Evolutionary conservation across 2,888 invertebrate genomes (phyloP).

Genomic region (Diaperis boleti): DNA sequence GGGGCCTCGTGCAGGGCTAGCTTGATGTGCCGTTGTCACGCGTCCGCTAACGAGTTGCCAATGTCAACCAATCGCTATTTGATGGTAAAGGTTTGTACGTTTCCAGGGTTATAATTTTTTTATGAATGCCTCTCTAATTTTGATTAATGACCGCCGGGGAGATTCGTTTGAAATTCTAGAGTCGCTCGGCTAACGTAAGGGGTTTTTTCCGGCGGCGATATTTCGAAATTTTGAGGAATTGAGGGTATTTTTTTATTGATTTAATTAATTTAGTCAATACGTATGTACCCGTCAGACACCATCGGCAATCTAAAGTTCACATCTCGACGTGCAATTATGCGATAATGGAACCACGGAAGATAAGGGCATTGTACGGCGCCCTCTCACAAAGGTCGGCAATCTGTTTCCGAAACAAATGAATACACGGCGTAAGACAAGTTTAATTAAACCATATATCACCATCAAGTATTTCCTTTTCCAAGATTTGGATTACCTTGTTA

Average conservation of each 20-base stretch:
- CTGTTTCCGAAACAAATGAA: conserved; percentile 66
- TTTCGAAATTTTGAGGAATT: conserved; percentile 11
- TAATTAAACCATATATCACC: conserved; percentile 66
- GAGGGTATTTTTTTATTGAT: background rate
- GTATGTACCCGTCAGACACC: conserved; percentile 32
- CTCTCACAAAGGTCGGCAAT: conserved; percentile 61
- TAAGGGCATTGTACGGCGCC: conserved; percentile 56
- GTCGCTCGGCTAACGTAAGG: conserved; percentile 17
- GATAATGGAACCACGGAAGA: conserved; percentile 55
- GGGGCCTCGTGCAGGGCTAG: conserved; percentile 55
- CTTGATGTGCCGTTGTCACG: conserved; percentile 62
- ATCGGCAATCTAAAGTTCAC: conserved; percentile 26
- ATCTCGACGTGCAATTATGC: conserved; percentile 42
- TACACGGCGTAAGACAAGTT: conserved; percentile 66
- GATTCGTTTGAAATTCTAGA: conserved; percentile 28
- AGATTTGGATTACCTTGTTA: conserved; percentile 65
- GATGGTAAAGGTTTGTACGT: conserved; percentile 52
- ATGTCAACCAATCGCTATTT: conserved; percentile 56
- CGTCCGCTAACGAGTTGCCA: conserved; percentile 52
- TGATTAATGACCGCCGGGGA: conserved; percentile 38
- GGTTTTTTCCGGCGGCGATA: conserved; percentile 14
- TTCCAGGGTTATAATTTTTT: conserved; percentile 32
- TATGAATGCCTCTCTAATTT: conserved; percentile 20
- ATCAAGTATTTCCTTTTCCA: conserved; percentile 60
- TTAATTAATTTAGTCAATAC: conserved; percentile 18